Percentiles rank a stretch among this genome's conserved stretches.
Conservation (phyloP, 2,888 invertebrate genomes). For the Drosophila rubida region DNA sequence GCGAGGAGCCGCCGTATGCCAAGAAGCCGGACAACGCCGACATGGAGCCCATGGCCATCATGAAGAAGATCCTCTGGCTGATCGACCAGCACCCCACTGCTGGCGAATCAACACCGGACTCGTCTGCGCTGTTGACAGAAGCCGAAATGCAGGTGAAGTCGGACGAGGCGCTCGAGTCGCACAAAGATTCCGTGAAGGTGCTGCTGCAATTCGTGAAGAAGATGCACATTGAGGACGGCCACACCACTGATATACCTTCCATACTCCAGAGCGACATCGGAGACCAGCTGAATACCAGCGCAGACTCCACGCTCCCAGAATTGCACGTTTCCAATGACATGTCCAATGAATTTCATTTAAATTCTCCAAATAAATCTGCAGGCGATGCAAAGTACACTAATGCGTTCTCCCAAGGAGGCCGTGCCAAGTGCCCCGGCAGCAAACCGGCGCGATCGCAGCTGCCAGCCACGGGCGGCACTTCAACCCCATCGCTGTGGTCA, state of each 20-base stretch:
- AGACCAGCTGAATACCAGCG: neutral
- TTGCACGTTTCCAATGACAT: constrained; percentile 27
- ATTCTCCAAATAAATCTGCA: constrained; percentile 53
- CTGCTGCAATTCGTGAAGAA: constrained; percentile 26
- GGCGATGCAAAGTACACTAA: constrained; percentile 48
- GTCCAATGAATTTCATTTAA: constrained; percentile 41
- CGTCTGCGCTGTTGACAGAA: neutral
- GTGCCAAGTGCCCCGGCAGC: neutral
- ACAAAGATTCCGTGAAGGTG: constrained; percentile 6
- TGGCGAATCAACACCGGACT: neutral
- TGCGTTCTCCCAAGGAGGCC: neutral
- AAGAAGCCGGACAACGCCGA: neutral
- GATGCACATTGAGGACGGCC: constrained; percentile 10
- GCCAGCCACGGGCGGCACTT: neutral
- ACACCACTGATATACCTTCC: neutral
- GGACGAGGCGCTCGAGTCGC: neutral
- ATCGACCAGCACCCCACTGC: constrained; percentile 11
- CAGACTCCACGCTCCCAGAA: constrained; percentile 5
- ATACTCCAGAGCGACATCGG: neutral
- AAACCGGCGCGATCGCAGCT: neutral
- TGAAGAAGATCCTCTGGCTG: constrained; percentile 35
- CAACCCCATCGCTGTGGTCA: constrained; percentile 38
- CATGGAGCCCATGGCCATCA: neutral
- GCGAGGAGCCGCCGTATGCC: constrained; percentile 11
- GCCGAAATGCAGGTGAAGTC: neutral